These are phyloP conservation scores for Enteromius argenteus DNA, from an alignment of 2,797 vertebrate genomes.

Conservation along the genomic window DNA sequence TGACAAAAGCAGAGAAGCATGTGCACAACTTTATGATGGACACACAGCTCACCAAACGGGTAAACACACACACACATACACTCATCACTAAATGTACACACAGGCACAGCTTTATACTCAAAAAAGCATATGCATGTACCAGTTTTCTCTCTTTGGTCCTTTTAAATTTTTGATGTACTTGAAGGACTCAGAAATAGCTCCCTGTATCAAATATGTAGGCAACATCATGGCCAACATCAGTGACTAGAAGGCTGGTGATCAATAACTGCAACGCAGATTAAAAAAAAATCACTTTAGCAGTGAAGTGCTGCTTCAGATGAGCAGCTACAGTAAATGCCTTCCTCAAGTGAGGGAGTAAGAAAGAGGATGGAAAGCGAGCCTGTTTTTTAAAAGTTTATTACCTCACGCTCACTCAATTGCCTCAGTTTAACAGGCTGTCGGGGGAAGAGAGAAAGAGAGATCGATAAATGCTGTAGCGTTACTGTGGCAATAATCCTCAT, in stretches of 20 bases:
- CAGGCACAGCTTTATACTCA: background rate
- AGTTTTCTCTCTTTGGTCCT: conserved; percentile 57
- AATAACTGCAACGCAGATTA: conserved; percentile 71
- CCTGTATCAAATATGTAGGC: conserved; percentile 84
- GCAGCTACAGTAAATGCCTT: conserved; percentile 46
- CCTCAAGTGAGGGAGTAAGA: background rate
- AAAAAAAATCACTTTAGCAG: conserved; percentile 42
- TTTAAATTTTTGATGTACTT: conserved; percentile 82
- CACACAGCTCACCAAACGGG: conserved; percentile 97
- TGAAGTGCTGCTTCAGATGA: conserved; percentile 8
- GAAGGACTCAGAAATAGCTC: conserved; percentile 84
- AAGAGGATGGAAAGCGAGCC: background rate
- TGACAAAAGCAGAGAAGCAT: conserved; percentile 97
- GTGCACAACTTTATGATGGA: conserved; percentile 99
- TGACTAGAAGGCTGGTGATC: conserved; percentile 66
- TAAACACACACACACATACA: conserved; percentile 71
- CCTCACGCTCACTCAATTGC: conserved; percentile 28
- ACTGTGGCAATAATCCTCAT: conserved; percentile 67
- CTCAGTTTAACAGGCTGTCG: conserved; percentile 14
- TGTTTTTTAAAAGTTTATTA: conserved; percentile 44
- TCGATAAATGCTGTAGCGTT: conserved; percentile 66
- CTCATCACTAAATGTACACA: conserved; percentile 57
- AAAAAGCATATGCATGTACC: conserved; percentile 2
- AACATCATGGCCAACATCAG: conserved; percentile 69
- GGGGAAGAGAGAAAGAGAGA: conserved; percentile 52